These are phyloP conservation scores for Erebia epiphron DNA, from an alignment of 2,888 invertebrate species.

Conservation along the genomic window DNA sequence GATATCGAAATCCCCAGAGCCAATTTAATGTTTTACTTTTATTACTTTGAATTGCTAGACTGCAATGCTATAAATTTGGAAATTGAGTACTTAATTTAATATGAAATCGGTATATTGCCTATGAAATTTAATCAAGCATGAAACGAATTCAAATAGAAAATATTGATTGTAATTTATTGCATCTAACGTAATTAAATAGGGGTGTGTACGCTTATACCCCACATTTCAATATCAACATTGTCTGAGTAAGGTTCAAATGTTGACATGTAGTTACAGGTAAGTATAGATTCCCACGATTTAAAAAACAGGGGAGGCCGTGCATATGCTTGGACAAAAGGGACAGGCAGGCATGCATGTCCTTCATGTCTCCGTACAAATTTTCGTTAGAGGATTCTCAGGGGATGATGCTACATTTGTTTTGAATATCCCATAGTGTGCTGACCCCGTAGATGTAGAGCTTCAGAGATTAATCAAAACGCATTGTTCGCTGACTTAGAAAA, in stretches of 20 bases:
- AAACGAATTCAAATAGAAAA: conserved; percentile 51
- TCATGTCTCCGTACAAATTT: conserved; percentile 56
- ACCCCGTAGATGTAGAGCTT: conserved; percentile 26
- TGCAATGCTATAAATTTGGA: not conserved
- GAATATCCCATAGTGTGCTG: conserved; percentile 41
- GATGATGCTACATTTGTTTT: conserved; percentile 46
- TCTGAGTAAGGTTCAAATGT: conserved; percentile 30
- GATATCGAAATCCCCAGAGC: too few species aligned
- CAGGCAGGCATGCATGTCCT: conserved; percentile 50
- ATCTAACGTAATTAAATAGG: conserved; percentile 59
- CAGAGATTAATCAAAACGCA: conserved; percentile 9
- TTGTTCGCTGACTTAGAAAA: conserved; percentile 3
- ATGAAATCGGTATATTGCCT: not conserved
- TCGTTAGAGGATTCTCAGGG: conserved; percentile 46
- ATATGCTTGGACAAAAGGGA: conserved; percentile 63
- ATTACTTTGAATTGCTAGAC: not conserved
- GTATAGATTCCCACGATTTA: conserved; percentile 68
- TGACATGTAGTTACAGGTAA: conserved; percentile 58
- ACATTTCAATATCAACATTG: conserved; percentile 27
- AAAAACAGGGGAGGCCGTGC: conserved; percentile 51
- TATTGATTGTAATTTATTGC: conserved; percentile 75
- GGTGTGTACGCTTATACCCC: conserved; percentile 31
- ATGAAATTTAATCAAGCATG: conserved; percentile 12
- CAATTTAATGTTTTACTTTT: not conserved
- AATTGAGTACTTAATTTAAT: conserved; percentile 1